Evolutionary conservation across 1,140 invertebrate species (phyloP), one percentile per base, ranked within the genome.

Genomic region (Hyposmocoma kahamanoa): DNA sequence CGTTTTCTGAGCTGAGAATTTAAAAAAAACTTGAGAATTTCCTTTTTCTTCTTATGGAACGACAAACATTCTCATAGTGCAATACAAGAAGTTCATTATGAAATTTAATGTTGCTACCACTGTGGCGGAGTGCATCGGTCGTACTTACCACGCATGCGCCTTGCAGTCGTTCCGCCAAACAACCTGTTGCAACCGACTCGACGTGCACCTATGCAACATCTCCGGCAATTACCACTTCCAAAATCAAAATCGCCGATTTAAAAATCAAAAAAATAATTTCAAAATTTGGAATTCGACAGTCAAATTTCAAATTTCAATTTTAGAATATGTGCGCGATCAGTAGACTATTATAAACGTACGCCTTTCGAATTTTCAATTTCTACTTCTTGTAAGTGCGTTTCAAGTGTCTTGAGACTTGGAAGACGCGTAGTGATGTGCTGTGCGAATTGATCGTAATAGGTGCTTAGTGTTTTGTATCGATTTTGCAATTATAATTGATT

Each of bases 181-280:
- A 83, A 84, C 81, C 81, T 84, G 79, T 84, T 84, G 81, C 81
- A 83, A 78, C 59, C 50, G 56, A 70, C 34, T 54, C 75, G 66
- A 71, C 79, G 77, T 84, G 81, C 81, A 84, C 66, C 57, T 62
- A 69, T 84, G 81, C 81, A 83, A 72, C 69, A 55, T 64, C 65
- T 67, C 60, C 58, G 66, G 44, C 51, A 61, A 34, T 62, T 65
- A 68, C 38, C 22, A 41, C 20, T 21, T 32, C 24, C 13, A 19
- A 49, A 48, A 24, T 41, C 19, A 18, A 42, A 42, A 28, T 3
- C 18, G n/a, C 11, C 2, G 1, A 42, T 21, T 8, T 19, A 49
- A 42, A 30, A 22, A 11, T 3, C 11, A n/a, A 24, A 13, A 5
- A 21, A 18, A 28, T 22, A 24, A 47, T 44, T 43, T 36, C 30